A percentile compares a stretch with the other conserved stretches of the same genome.
Conservation (phyloP, 2,113 vertebrate species). For the Eulacestoma nigropectus region DNA sequence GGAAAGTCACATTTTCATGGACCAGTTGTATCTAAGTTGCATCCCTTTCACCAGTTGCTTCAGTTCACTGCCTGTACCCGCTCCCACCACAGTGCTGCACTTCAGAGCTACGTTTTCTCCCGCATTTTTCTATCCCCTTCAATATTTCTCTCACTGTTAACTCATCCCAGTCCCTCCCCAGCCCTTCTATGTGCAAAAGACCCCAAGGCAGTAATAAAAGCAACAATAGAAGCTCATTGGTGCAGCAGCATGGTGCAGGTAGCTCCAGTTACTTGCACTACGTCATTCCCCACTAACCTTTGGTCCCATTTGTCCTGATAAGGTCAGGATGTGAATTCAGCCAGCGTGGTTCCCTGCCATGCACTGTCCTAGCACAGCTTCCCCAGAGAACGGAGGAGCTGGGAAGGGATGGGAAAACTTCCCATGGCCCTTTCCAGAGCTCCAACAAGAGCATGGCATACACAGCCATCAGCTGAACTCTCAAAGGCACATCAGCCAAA, state of each 20-base stretch:
- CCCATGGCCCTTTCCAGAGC: neutral
- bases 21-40: neutral
- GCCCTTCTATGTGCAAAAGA: accelerated
- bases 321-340: neutral
- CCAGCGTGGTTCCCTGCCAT: accelerated
- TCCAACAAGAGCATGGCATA: neutral
- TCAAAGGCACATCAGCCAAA: neutral
- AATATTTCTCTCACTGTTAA: neutral
- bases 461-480: neutral
- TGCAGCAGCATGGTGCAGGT: neutral
- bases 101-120: neutral
- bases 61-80: accelerated
- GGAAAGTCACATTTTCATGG: neutral
- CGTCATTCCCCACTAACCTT: neutral
- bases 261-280: neutral
- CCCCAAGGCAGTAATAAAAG: neutral
- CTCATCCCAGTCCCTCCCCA: neutral
- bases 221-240: accelerated
- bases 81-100: neutral
- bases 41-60: neutral
- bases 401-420: neutral
- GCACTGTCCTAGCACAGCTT: neutral
- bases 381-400: neutral
- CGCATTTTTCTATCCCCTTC: neutral
- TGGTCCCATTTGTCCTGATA: neutral